phyloP scores from a whole-genome alignment of 2,888 invertebrate genomes.

The Myopa tessellatipennis region DNA sequence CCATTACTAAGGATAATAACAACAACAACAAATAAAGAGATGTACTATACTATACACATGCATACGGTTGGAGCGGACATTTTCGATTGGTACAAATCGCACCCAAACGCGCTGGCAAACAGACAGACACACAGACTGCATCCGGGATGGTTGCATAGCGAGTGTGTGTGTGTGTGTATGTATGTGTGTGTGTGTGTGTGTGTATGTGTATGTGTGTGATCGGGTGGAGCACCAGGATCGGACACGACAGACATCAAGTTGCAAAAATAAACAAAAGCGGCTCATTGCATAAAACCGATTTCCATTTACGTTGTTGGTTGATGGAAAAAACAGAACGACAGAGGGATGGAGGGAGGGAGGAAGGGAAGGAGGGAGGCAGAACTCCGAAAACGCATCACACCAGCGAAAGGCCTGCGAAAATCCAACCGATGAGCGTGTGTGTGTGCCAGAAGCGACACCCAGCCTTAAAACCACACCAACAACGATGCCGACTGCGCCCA shows the following conservation, averaged over 20 bases:
- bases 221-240: conserved; percentile 6
- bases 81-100: conserved; percentile 17
- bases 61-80: conserved; percentile 17
- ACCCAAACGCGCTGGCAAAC: not conserved
- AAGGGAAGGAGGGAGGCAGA: not conserved
- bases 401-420: not conserved
- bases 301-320: conserved; percentile 54
- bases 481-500: not conserved
- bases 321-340: conserved; percentile 41
- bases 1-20: not conserved
- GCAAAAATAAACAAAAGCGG: conserved; percentile 61
- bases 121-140: conserved; percentile 30
- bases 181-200: conserved; percentile 28
- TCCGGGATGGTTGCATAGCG: conserved; percentile 24
- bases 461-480: not conserved
- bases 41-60: conserved; percentile 24
- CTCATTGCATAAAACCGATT: conserved; percentile 62
- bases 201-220: not conserved
- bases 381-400: not conserved
- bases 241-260: conserved; percentile 47
- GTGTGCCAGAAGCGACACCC: too few species aligned
- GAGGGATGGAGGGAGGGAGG: conserved; percentile 12
- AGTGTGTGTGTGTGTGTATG: conserved; percentile 46
- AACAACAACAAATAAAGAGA: conserved; percentile 2
- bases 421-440: not conserved